Base-by-base conservation (phyloP, 2,888 invertebrate genomes). In the Laothoe populi region DNA sequence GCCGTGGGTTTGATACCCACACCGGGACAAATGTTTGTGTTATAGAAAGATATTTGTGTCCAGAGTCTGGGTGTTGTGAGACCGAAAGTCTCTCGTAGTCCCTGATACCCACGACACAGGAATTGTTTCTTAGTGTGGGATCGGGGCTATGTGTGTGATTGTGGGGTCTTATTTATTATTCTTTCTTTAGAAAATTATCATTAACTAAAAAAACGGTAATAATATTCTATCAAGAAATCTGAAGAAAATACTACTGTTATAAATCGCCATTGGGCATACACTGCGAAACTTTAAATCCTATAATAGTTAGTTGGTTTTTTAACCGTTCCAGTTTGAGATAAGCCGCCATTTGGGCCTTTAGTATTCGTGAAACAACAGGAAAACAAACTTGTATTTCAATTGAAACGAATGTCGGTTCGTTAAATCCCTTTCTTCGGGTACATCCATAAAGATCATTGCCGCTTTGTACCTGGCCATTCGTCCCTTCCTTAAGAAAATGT, bases 351-450 rank as follows among this genome's bases (percentile, higher is more conserved):
- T 42, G 42, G 49, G 49, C 53, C 49, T 61, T 61, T 61, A 61
- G 60, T 53, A 61, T 42, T 53, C 48, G 61, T 48, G 66, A 64
- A 71, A 68, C 71, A 70, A 70, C 66, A 66, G 40, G 65, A 64
- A 69, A 73, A 66, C 68, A 71, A 73, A 70, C 69, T 69, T 71
- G 67, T 70, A 65, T 68, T 70, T 70, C 68, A 68, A 69, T 70
- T 66, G 63, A 58, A 57, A 61, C 42, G 69, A 66, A 71, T 70
- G 64, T 65, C 66, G 79, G 76, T 79, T 81, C 81, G 78, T 80
- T 82, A 78, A 74, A 76, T 73, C 75, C 73, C 66, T 74, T 73
- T 60, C 57, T 53, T 60, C 53, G 24, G 19, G 59, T 31, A 60
- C 63, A 60, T 63, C 63, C 35, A 57, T 63, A 63, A 60, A 63